Percentiles rank a stretch among this genome's conserved stretches.
Evolutionary conservation across 2,888 invertebrate genomes (phyloP).

Genomic region (Nudaria mundana): DNA sequence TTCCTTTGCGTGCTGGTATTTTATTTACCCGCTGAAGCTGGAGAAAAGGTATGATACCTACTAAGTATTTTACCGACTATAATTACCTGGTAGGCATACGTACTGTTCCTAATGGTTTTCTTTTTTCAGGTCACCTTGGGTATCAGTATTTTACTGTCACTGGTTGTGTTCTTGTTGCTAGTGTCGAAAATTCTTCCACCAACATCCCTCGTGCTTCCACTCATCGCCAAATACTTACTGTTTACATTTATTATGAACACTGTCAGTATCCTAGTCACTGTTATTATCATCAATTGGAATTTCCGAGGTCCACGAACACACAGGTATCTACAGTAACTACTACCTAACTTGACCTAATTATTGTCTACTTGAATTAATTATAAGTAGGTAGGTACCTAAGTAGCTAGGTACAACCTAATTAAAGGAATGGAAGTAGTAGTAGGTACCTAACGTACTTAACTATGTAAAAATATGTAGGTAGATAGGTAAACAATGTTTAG

Average conservation of each 20-base stretch:
- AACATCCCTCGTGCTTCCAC: constrained; percentile 97
- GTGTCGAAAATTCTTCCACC: constrained; percentile 99
- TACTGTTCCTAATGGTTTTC: not conserved
- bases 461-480: too few species aligned
- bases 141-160: constrained; percentile 98
- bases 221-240: constrained; percentile 99
- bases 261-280: constrained; percentile 98
- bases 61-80: not conserved
- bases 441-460: not conserved
- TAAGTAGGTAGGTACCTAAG: not conserved
- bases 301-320: constrained; percentile 98
- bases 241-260: constrained; percentile 99
- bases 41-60: constrained; percentile 89
- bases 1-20: constrained; percentile 99
- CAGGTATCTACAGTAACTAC: too few species aligned
- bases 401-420: not conserved
- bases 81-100: too few species aligned
- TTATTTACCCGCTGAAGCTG: constrained; percentile 99
- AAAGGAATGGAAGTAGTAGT: not conserved
- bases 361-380: too few species aligned
- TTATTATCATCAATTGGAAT: constrained; percentile 99
- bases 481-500: too few species aligned
- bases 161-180: constrained; percentile 99
- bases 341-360: too few species aligned
- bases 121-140: constrained; percentile 90